Base-by-base conservation (phyloP, 2,888 invertebrate genomes). In the Dione vanillae region DNA sequence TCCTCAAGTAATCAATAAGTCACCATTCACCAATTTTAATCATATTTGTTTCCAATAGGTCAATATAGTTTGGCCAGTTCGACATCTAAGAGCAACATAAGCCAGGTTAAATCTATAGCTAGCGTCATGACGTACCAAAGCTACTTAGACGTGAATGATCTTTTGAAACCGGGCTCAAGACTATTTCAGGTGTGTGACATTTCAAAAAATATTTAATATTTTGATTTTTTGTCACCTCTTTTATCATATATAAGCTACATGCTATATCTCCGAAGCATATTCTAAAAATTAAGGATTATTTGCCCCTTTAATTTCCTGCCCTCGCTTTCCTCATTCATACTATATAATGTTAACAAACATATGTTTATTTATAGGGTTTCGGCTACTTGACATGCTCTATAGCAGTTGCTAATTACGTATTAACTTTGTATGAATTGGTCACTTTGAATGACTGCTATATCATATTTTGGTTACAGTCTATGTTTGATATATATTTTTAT, bases 401-500 rank as follows among this genome's bases (percentile, higher is more conserved):
- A 76, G 80, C 84, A 0, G 89, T 90, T 0, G 58, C 77, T 0
- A 87, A 87, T 69, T 92, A 91, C 64, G 85, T 87, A 8, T 2
- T 87, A 0, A 78, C 79, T 0, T 74, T 89, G 1, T 93, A 93
- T 65, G 88, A 88, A 65, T 64, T 92, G 12, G 82, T 87, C 0
- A 92, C 92, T 0, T 74, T 91, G 7, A 92, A 92, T 72, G 83
- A 90, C 71, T 92, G 92, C 70, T 73, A 52, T 49, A 1, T 81
- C 0, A 73, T 91, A 56, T 86, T 83, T 69, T 93, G 92, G 92
- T n/a, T 88, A 11, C 82, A 89, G 56, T 76, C 86, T 0, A 3
- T 85, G 0, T 83, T 87, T 37, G 92, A 93, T 68, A 79, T 90
- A n/a, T 91, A 78, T 75, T 92, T 91, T 75, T 91, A 88, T 47